Percentiles rank a stretch among this genome's conserved stretches.
Evolutionary conservation across 2,113 vertebrate genomes (phyloP).

Genomic region (Nicator chloris): DNA sequence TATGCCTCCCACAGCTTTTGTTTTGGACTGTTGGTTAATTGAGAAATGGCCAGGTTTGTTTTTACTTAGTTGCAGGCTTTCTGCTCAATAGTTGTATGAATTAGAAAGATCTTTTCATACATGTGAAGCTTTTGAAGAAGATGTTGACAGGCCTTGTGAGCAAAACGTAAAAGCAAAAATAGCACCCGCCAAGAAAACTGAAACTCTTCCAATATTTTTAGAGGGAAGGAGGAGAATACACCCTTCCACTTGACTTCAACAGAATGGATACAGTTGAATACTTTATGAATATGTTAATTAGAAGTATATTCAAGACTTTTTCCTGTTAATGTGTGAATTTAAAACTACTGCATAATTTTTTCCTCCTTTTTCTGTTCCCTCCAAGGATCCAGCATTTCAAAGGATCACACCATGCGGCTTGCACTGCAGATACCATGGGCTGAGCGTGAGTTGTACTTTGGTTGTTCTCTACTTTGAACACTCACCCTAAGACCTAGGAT

Average conservation of each 20-base stretch:
- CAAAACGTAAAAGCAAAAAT: slow-evolving; percentile 4
- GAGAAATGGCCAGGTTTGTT: slow-evolving; percentile 29
- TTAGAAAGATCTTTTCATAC: neutral
- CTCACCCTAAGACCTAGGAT: neutral
- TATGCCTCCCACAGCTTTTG: neutral
- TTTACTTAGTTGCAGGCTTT: slow-evolving; percentile 32
- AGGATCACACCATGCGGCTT: neutral
- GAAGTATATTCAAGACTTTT: neutral
- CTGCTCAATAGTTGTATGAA: neutral
- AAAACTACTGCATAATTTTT: neutral
- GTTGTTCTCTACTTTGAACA: neutral
- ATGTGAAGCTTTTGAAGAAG: neutral
- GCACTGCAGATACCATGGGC: neutral
- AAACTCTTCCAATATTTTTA: slow-evolving; percentile 11
- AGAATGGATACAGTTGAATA: neutral
- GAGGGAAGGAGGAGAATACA: neutral
- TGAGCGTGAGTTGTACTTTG: neutral
- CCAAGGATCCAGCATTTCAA: neutral
- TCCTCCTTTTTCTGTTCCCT: neutral
- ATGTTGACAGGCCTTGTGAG: neutral
- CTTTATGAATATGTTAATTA: neutral
- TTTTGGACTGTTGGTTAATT: neutral
- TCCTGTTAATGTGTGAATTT: neutral
- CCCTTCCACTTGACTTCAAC: slow-evolving; percentile 7
- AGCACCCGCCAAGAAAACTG: neutral